These are phyloP conservation scores for Eupithecia pulchellata DNA, from an alignment of 2,888 invertebrate genomes.

Conservation along the genomic window DNA sequence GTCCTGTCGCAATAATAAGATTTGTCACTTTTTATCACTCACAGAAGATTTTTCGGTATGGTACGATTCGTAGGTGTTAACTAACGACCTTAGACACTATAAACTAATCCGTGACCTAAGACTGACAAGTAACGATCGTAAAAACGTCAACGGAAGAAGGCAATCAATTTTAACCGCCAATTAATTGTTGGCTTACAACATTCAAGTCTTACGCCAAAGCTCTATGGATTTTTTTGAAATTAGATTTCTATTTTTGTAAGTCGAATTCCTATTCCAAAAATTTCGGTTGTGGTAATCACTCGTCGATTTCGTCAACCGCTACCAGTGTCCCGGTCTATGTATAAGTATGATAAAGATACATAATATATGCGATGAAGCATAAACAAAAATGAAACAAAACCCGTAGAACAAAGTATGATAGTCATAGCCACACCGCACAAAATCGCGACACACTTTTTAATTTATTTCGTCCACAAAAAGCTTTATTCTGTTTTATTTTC, in stretches of 20 bases:
- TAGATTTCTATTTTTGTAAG: conserved; percentile 15
- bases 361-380: not conserved
- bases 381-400: conserved; percentile 38
- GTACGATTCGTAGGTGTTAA: conserved; percentile 35
- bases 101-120: conserved; percentile 22
- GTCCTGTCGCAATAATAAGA: conserved; percentile 32
- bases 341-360: not conserved
- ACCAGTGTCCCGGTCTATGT: not conserved
- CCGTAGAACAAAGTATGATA: conserved; percentile 59
- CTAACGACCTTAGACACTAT: conserved; percentile 30
- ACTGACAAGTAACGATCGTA: conserved; percentile 41
- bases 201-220: conserved; percentile 22
- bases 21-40: conserved; percentile 40
- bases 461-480: conserved; percentile 85
- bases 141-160: conserved; percentile 41
- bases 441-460: conserved; percentile 84
- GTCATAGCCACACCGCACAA: conserved; percentile 63
- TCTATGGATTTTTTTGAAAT: conserved; percentile 33
- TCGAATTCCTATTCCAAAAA: not conserved
- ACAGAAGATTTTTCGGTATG: conserved; percentile 37
- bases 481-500: conserved; percentile 82
- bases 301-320: not conserved
- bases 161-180: conserved; percentile 44
- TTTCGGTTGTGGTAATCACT: not conserved
- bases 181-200: conserved; percentile 39